A percentile compares a stretch with the other conserved stretches of the same genome.
phyloP scores from a whole-genome alignment of 2,888 invertebrate genomes.

The Fragum whitleyi region DNA sequence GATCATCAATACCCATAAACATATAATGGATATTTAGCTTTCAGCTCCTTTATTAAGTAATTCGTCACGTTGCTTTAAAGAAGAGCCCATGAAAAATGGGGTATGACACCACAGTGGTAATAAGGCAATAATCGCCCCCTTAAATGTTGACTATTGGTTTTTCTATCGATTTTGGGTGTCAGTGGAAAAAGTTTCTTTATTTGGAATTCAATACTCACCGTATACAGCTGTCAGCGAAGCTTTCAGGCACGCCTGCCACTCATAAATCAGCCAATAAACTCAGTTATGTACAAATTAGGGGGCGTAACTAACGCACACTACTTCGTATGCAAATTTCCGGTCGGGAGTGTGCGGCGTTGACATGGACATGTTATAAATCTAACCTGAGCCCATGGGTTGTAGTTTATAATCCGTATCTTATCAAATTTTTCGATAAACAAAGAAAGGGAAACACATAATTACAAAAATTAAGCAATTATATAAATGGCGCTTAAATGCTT shows the following conservation, averaged over 20 bases:
- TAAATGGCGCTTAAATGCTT: constrained; percentile 59
- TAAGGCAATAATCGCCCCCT: constrained; percentile 38
- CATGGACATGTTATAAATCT: constrained; percentile 24
- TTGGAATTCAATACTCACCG: constrained; percentile 39
- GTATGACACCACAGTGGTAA: constrained; percentile 10
- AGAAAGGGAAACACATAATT: constrained; percentile 63
- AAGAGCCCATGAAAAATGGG: constrained; percentile 5
- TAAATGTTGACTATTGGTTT: constrained; percentile 43
- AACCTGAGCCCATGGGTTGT: background rate
- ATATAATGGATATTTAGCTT: constrained; percentile 13
- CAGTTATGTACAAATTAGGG: constrained; percentile 21
- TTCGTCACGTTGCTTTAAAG: constrained; percentile 3
- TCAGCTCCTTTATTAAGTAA: constrained; percentile 10
- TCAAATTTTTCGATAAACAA: constrained; percentile 52
- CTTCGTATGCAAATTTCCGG: constrained; percentile 13
- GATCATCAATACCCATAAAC: background rate
- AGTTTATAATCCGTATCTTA: constrained; percentile 26
- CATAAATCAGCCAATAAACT: constrained; percentile 26
- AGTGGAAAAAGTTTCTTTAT: constrained; percentile 44
- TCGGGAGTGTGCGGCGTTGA: constrained; percentile 21
- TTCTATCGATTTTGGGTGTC: constrained; percentile 47
- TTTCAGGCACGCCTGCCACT: constrained; percentile 31
- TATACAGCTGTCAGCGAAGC: constrained; percentile 54
- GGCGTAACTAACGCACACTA: background rate
- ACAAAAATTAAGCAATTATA: constrained; percentile 61